Conservation (phyloP, 2,888 invertebrate species). For the Rhagium mordax region DNA sequence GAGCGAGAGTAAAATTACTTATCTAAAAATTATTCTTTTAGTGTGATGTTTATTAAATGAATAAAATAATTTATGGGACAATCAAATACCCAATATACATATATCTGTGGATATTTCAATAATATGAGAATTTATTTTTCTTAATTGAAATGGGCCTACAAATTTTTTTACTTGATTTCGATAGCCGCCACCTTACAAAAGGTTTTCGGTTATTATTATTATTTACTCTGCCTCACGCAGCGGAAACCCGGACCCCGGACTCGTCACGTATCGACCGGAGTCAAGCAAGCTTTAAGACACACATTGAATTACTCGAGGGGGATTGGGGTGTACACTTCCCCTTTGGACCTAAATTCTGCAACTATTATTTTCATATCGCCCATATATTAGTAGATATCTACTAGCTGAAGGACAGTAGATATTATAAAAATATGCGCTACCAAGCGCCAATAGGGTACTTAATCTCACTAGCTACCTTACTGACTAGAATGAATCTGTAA, state of each 20-base stretch:
- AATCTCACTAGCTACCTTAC: too few species aligned
- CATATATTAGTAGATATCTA: not conserved
- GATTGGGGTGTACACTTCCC: not conserved
- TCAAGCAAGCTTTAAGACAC: conserved; percentile 23
- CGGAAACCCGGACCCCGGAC: conserved; percentile 54
- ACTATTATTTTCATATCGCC: not conserved
- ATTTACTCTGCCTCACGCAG: conserved; percentile 59
- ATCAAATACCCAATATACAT: too few species aligned
- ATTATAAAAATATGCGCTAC: too few species aligned
- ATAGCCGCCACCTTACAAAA: conserved; percentile 22
- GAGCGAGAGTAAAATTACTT: too few species aligned
- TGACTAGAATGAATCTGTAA: too few species aligned
- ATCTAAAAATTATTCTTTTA: too few species aligned
- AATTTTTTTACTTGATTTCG: not conserved
- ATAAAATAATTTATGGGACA: too few species aligned
- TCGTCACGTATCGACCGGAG: conserved; percentile 55
- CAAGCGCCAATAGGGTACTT: too few species aligned
- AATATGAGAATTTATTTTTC: not conserved
- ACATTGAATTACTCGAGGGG: not conserved
- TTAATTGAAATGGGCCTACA: not conserved
- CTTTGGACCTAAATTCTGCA: not conserved
- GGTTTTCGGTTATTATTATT: conserved; percentile 58
- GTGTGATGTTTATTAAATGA: too few species aligned
- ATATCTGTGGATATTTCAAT: not conserved
- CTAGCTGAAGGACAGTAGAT: too few species aligned